Evolutionary conservation across 1,140 invertebrate species (phyloP).

Genomic region (Neoseiulus cucumeris): DNA sequence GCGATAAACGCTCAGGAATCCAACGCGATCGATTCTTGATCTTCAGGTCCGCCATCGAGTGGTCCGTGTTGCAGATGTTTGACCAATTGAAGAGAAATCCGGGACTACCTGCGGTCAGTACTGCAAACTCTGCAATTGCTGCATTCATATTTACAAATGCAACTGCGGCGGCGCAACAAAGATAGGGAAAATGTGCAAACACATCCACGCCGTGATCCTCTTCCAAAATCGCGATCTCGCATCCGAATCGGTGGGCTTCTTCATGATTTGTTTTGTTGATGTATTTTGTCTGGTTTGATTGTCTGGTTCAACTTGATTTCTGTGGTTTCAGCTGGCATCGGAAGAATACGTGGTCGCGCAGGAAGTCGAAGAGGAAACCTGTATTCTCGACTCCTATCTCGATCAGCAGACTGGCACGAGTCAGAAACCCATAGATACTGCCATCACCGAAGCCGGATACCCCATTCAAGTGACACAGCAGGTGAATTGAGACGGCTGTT

Average conservation of each 20-base stretch:
- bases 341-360: neutral
- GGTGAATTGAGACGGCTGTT: too few relatives aligned
- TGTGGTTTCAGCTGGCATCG: neutral
- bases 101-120: neutral
- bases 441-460: neutral
- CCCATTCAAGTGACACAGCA: neutral
- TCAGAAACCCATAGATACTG: neutral
- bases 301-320: neutral
- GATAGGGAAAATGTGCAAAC: constrained; percentile 9
- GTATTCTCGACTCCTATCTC: neutral
- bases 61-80: neutral
- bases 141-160: neutral
- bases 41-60: constrained; percentile 3
- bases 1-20: neutral
- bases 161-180: neutral
- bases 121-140: neutral
- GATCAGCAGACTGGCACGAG: neutral
- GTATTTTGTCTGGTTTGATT: neutral
- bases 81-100: neutral
- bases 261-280: neutral
- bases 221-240: neutral
- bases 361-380: neutral
- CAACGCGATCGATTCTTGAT: neutral
- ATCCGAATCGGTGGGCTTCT: neutral
- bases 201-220: neutral